Evolutionary conservation across 1,140 invertebrate species (phyloP).

Genomic region (Dolichoris vasculosae): DNA sequence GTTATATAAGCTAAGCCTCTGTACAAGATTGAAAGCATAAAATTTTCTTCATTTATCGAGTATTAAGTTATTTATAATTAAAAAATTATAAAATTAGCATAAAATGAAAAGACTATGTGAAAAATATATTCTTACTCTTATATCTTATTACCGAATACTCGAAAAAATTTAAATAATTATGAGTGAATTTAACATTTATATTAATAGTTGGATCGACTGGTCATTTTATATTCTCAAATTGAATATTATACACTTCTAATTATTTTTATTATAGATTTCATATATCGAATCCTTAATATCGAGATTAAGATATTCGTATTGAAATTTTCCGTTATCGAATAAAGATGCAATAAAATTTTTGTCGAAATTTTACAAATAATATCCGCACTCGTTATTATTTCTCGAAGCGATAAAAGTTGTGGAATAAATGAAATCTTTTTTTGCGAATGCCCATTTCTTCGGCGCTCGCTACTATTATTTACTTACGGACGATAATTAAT

Average conservation of each 20-base stretch:
- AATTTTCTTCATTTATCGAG: not conserved
- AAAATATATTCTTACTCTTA: too few relatives aligned
- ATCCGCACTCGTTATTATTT: not conserved
- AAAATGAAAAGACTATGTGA: too few relatives aligned
- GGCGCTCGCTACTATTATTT: constrained; percentile 22
- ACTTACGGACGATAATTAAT: constrained; percentile 7
- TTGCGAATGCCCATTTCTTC: constrained; percentile 34
- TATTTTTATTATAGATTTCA: not conserved
- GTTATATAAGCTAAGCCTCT: not conserved
- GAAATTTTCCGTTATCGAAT: not conserved
- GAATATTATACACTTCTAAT: too few relatives aligned
- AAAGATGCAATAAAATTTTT: not conserved
- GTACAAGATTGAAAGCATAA: not conserved
- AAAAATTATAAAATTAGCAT: too few relatives aligned
- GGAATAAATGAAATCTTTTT: not conserved
- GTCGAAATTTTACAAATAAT: not conserved
- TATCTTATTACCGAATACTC: too few relatives aligned
- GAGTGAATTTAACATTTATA: too few relatives aligned
- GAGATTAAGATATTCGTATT: not conserved
- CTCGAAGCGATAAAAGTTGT: not conserved
- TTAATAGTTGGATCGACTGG: too few relatives aligned
- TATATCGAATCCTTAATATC: not conserved
- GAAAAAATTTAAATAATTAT: too few relatives aligned
- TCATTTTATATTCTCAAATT: too few relatives aligned
- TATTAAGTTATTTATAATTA: too few relatives aligned